Conservation (phyloP, 2,888 invertebrate species). For the Aleiodes leptofemur region DNA sequence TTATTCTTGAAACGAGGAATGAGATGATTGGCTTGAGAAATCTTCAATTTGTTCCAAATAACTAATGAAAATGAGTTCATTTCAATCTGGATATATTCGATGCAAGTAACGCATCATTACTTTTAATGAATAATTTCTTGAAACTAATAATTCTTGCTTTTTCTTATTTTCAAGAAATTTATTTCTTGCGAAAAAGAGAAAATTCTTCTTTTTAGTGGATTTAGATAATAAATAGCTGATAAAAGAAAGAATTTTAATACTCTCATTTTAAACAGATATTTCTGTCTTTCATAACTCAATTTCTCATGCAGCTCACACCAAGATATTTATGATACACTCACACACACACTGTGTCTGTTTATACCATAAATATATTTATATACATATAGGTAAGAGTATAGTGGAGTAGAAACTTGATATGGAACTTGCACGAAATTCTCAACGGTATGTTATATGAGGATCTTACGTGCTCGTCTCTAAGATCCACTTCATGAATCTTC, state of each 20-base stretch:
- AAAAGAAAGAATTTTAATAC: slow-evolving; percentile 22
- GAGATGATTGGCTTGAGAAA: too few species aligned
- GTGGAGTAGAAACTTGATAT: slow-evolving; percentile 24
- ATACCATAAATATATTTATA: not conserved
- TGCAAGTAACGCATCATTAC: too few species aligned
- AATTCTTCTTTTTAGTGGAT: too few species aligned
- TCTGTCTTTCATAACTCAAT: slow-evolving; percentile 32
- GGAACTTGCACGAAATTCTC: slow-evolving; percentile 32
- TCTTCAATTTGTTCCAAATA: too few species aligned
- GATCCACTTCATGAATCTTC: slow-evolving; percentile 16
- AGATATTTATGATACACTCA: slow-evolving; percentile 6
- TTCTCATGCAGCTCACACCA: slow-evolving; percentile 13
- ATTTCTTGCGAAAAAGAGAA: too few species aligned
- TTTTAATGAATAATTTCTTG: too few species aligned
- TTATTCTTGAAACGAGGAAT: too few species aligned
- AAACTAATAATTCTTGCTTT: too few species aligned
- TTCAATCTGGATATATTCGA: too few species aligned
- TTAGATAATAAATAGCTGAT: too few species aligned
- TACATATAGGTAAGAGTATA: not conserved
- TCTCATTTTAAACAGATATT: slow-evolving; percentile 21
- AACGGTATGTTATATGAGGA: slow-evolving; percentile 26
- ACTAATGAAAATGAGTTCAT: too few species aligned
- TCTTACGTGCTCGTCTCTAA: slow-evolving; percentile 24
- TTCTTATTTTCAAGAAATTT: too few species aligned
- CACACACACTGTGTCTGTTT: not conserved